Base-by-base conservation (phyloP, 2,888 invertebrate genomes). In the Apantesis nais region DNA sequence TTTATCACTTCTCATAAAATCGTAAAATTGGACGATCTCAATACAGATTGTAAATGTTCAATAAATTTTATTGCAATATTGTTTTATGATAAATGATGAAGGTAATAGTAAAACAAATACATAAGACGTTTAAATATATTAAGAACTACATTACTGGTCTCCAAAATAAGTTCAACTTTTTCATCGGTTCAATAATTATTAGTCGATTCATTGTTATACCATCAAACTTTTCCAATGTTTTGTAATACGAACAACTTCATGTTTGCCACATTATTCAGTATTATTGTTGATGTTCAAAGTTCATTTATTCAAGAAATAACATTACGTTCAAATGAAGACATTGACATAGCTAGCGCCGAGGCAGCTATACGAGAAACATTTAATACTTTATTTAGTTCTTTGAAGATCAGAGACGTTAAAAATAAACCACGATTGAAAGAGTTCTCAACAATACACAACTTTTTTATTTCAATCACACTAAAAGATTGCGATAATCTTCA, bases 361-460 rank as follows among this genome's bases (percentile, higher is more conserved):
- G 70, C 74, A n/a, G 75, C 77, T 8, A 83, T 90, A 70, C 85
- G 84, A 68, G 78, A 83, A 48, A 85, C 83, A 5, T 80, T 86
- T 7, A 89, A 90, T 73, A 78, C 83, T 71, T 70, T 92, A 68
- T 90, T 93, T 74, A 74, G 79, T 14, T 75, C 67, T 68, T 80
- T 92, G 0, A 85, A 84, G 70, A 68, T 90, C n/a, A 84, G 80
- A 61, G 76, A 77, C 60, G 68, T 79, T 5, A 78, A 83, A 48
- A 77, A 79, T 31, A 86, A 79, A 22, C 72, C 80, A 12, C 86
- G 78, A 67, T 74, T 89, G 34, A 83, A 79, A 69, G 85, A 90
- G 52, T 89, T 85, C 73, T 78, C 85, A 2, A 75, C 78, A 37
- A 83, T 90, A 61, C 88, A 90, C 75, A 87, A 90, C 61, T 88